These are phyloP conservation scores for Philhelius pedissequus DNA, from an alignment of 2,888 invertebrate species.

Conservation along the genomic window DNA sequence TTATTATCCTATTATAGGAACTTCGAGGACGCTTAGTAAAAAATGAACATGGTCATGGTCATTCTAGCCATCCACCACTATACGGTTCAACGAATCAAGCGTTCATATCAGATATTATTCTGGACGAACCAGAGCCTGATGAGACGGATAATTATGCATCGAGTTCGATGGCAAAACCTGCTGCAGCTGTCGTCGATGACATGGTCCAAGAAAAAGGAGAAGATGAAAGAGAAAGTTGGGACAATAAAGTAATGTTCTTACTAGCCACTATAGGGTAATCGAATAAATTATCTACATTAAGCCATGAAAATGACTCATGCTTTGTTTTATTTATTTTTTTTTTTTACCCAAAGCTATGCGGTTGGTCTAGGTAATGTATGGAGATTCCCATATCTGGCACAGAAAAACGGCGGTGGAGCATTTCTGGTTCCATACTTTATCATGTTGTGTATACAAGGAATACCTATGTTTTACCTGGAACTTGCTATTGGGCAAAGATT, in stretches of 20 bases:
- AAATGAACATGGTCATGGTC: slow-evolving; percentile 85
- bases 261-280: slow-evolving; percentile 90
- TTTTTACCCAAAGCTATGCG: slow-evolving; percentile 82
- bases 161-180: slow-evolving; percentile 71
- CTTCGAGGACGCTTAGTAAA: slow-evolving; percentile 88
- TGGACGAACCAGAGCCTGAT: slow-evolving; percentile 75
- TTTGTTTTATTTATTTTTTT: background rate
- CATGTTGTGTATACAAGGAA: slow-evolving; percentile 95
- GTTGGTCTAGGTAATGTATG: slow-evolving; percentile 97
- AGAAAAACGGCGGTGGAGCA: slow-evolving; percentile 97
- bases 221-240: slow-evolving; percentile 93
- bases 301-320: background rate
- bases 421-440: slow-evolving; percentile 97
- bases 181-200: slow-evolving; percentile 81
- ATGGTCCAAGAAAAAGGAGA: slow-evolving; percentile 86
- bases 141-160: slow-evolving; percentile 76
- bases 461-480: slow-evolving; percentile 97
- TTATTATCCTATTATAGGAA: slow-evolving; percentile 79
- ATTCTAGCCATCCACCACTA: slow-evolving; percentile 79
- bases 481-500: slow-evolving; percentile 96
- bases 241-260: slow-evolving; percentile 94
- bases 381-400: slow-evolving; percentile 96
- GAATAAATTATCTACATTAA: background rate
- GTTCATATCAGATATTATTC: slow-evolving; percentile 80
- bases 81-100: slow-evolving; percentile 94